Evolutionary conservation across 2,113 vertebrate species (phyloP).

Genomic region (Chaetops frenatus): DNA sequence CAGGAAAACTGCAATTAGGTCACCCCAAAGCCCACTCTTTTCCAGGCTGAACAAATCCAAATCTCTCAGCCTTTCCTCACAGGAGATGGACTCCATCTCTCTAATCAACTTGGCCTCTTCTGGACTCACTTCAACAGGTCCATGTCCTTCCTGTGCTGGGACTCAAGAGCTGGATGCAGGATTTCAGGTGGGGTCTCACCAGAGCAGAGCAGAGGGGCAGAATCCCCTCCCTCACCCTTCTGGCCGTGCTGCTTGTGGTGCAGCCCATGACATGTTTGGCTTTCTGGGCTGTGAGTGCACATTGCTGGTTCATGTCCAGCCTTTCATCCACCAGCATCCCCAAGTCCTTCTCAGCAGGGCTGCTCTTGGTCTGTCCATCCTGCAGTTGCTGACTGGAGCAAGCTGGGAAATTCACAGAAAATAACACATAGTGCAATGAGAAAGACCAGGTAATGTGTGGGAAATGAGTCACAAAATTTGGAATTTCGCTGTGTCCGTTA

Average conservation of each 20-base stretch:
- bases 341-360: background rate
- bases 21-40: background rate
- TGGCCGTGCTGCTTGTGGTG: rapidly evolving
- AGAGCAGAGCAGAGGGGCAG: background rate
- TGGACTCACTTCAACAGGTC: background rate
- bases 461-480: background rate
- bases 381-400: background rate
- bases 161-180: background rate
- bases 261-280: background rate
- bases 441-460: background rate
- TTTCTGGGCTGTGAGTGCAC: background rate
- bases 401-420: background rate
- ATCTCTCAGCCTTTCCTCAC: background rate
- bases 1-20: background rate
- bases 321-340: background rate
- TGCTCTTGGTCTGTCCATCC: background rate
- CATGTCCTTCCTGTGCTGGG: background rate
- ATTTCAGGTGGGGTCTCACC: background rate
- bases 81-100: background rate
- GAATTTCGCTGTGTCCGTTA: background rate
- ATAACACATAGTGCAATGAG: background rate
- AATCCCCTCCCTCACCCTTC: background rate
- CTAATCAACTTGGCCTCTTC: background rate
- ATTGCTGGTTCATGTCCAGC: background rate
- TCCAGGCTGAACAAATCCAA: background rate